phyloP scores from a whole-genome alignment of 2,888 invertebrate species.

The Hyalella azteca region DNA sequence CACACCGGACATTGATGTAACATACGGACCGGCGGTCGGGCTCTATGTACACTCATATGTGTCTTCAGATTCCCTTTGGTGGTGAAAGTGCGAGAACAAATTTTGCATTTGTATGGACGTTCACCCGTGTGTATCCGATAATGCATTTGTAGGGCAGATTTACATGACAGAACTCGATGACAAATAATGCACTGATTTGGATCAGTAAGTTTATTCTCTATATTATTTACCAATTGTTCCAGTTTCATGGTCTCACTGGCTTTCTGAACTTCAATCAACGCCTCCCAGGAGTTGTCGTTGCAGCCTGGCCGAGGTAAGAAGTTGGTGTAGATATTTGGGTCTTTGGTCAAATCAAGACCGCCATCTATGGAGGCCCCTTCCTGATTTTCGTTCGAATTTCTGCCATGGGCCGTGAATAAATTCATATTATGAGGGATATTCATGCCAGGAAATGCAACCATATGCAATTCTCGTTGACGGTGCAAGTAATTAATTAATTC shows the following conservation, averaged over 20 bases:
- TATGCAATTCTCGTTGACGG: not conserved
- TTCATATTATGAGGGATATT: constrained; percentile 15
- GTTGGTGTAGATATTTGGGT: constrained; percentile 60
- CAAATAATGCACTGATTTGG: constrained; percentile 69
- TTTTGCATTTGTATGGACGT: constrained; percentile 67
- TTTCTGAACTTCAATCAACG: constrained; percentile 67
- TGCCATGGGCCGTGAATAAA: constrained; percentile 6
- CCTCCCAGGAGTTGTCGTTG: constrained; percentile 64
- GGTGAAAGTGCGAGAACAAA: constrained; percentile 68
- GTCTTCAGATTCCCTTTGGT: constrained; percentile 70
- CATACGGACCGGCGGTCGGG: constrained; percentile 63
- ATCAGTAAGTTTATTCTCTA: constrained; percentile 65
- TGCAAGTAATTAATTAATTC: not conserved
- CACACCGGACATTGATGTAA: constrained; percentile 42
- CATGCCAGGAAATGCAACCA: constrained; percentile 36
- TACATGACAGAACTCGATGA: constrained; percentile 66
- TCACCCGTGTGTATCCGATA: constrained; percentile 66
- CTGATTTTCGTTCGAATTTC: constrained; percentile 29
- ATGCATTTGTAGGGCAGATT: constrained; percentile 67
- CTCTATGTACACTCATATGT: constrained; percentile 69
- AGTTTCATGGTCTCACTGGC: constrained; percentile 67
- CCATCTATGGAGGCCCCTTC: constrained; percentile 35
- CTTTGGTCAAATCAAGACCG: constrained; percentile 33
- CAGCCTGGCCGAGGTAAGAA: constrained; percentile 61
- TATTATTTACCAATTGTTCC: constrained; percentile 67